These are phyloP conservation scores for Aythya baeri DNA, from an alignment of 2,113 vertebrate genomes.

Conservation along the genomic window DNA sequence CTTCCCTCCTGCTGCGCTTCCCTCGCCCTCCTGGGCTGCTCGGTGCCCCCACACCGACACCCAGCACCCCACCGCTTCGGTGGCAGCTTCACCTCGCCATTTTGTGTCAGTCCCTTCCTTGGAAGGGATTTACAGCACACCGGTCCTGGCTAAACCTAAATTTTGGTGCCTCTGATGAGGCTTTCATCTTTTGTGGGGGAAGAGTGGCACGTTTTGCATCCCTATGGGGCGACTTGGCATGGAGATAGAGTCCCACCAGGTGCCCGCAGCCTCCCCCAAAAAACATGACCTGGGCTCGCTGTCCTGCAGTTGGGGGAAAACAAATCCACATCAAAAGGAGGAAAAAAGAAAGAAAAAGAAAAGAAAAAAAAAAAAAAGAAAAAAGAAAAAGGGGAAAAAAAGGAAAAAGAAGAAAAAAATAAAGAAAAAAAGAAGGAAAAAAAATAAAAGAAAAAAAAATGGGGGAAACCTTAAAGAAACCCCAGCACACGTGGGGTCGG, in stretches of 20 bases:
- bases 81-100: fast-evolving
- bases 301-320: background rate
- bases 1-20: background rate
- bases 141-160: background rate
- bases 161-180: background rate
- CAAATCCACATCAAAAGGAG: background rate
- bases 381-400: too few species aligned
- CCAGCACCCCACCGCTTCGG: background rate
- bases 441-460: background rate
- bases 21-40: too few species aligned
- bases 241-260: background rate
- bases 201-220: fast-evolving
- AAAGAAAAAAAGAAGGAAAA: background rate
- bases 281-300: fast-evolving
- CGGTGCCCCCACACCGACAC: fast-evolving
- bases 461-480: too few species aligned
- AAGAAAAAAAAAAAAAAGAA: too few species aligned
- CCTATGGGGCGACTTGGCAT: background rate
- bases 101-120: background rate
- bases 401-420: background rate
- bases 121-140: background rate
- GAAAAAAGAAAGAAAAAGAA: background rate
- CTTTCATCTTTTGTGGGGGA: background rate
- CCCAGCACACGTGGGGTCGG: background rate
- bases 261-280: background rate